Evolutionary conservation across 2,888 invertebrate species (phyloP), one percentile per base, ranked within the genome.

Genomic region (Xanthorhoe spadicearia): DNA sequence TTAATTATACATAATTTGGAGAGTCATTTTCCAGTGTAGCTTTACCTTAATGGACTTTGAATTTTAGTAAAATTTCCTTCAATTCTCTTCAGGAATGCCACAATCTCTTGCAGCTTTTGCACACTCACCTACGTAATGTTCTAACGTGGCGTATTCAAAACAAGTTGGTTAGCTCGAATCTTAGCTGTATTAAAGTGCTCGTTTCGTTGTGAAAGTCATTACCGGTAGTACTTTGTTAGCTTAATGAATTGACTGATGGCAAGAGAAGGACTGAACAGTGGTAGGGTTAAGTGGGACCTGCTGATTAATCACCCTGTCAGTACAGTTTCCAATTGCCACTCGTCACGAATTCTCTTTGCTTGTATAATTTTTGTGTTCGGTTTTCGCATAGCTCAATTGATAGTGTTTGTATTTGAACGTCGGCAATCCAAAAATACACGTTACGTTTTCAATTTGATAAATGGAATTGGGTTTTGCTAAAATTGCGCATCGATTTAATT

Each of bases 211-310:
- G 85, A 84, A 89, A 91, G 90, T 91, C 92, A 90, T 92, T 92
- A 93, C 88, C 82, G 84, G 82, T 84, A 83, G 89, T 89, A 91
- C 90, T 92, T 91, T 92, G 92, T 92, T 90, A 87, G 86, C 87
- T 87, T 92, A 93, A 92, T 92, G 92, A 92, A 93, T 92, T 92
- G 92, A 93, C 90, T 89, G 92, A 92, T 91, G 92, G 89, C 86
- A 84, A 83, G 85, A 85, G 86, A 82, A 88, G 88, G 86, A 86
- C 85, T 87, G 86, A 90, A 89, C 90, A 86, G 85, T 87, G 88
- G 89, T 88, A 86, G 92, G 89, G 91, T 92, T 92, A 90, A 92
- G 92, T 91, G 90, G 87, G 80, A 90, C 84, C 84, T 86, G 84
- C 89, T 91, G 91, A 93, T 93, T 91, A 90, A 93, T 92, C 90